Percentiles rank a stretch among this genome's conserved stretches.
These are phyloP conservation scores for Corythaixoides concolor DNA, from an alignment of 2,113 vertebrate species.

Conservation along the genomic window DNA sequence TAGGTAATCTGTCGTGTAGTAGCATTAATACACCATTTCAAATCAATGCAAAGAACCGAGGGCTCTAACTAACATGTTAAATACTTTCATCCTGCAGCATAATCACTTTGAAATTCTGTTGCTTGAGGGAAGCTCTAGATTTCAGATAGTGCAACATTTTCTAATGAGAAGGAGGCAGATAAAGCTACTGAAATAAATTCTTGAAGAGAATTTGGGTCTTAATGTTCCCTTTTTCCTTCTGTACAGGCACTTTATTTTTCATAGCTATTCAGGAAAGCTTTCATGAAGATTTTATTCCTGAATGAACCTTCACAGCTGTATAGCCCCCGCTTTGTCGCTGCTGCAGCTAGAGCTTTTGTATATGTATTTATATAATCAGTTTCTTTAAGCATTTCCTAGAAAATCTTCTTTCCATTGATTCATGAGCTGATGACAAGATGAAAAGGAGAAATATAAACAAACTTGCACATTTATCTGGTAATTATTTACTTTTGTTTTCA, in stretches of 20 bases:
- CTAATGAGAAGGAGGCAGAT: neutral
- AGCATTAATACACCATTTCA: constrained; percentile 6
- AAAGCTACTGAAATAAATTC: constrained; percentile 27
- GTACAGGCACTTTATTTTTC: neutral
- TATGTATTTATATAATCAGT: neutral
- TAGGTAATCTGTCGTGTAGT: neutral
- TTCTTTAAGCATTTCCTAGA: neutral
- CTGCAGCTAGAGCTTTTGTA: neutral
- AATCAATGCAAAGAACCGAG: neutral
- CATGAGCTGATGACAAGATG: neutral
- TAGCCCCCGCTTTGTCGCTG: neutral
- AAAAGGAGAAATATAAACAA: neutral
- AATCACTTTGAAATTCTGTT: constrained; percentile 38
- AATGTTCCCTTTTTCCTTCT: neutral
- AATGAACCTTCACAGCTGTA: neutral
- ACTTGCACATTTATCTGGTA: neutral
- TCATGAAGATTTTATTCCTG: neutral
- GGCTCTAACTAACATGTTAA: neutral
- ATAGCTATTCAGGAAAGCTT: neutral
- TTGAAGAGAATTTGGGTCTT: neutral
- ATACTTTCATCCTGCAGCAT: neutral
- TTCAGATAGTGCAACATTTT: neutral
- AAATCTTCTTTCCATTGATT: neutral
- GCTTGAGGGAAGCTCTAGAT: constrained; percentile 23
- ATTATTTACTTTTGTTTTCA: constrained; percentile 1